phyloP scores from a whole-genome alignment of 2,113 vertebrate genomes.

The Heterocephalus glaber region DNA sequence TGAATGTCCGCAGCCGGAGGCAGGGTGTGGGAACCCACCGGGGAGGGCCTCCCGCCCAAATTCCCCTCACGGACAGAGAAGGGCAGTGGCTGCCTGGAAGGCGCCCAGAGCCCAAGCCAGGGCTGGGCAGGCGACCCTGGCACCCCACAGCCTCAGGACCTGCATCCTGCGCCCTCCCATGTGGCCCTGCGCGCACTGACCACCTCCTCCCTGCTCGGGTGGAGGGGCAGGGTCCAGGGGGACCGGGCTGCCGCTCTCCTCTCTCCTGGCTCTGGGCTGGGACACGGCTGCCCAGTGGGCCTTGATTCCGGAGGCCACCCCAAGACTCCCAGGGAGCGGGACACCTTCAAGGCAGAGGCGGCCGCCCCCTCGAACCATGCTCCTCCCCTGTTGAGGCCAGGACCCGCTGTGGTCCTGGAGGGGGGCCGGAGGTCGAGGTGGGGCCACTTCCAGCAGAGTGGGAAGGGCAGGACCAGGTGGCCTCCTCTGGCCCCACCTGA shows the following conservation, averaged over 20 bases:
- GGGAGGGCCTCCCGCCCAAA: conserved; percentile 82
- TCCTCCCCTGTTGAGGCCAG: background rate
- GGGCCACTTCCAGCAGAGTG: background rate
- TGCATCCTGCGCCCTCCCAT: background rate
- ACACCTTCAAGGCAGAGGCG: background rate
- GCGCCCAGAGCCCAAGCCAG: background rate
- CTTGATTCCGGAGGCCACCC: background rate
- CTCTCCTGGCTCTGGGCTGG: background rate
- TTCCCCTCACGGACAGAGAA: conserved; percentile 83
- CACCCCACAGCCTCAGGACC: background rate
- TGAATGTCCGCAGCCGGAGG: conserved; percentile 72
- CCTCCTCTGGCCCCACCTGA: rapidly evolving
- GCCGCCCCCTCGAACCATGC: too few species aligned
- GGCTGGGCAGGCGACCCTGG: conserved; percentile 88
- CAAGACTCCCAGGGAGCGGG: too few species aligned
- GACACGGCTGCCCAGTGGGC: background rate
- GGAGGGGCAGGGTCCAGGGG: background rate
- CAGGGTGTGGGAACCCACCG: conserved; percentile 87
- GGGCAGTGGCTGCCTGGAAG: background rate
- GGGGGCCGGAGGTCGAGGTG: background rate
- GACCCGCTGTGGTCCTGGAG: background rate
- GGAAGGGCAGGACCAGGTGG: background rate
- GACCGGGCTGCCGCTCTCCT: background rate
- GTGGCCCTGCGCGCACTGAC: background rate
- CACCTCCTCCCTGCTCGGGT: too few species aligned